Evolutionary conservation across 2,797 vertebrate genomes (phyloP), one percentile per base, ranked within the genome.

Genomic region (Pelochelys cantorii): DNA sequence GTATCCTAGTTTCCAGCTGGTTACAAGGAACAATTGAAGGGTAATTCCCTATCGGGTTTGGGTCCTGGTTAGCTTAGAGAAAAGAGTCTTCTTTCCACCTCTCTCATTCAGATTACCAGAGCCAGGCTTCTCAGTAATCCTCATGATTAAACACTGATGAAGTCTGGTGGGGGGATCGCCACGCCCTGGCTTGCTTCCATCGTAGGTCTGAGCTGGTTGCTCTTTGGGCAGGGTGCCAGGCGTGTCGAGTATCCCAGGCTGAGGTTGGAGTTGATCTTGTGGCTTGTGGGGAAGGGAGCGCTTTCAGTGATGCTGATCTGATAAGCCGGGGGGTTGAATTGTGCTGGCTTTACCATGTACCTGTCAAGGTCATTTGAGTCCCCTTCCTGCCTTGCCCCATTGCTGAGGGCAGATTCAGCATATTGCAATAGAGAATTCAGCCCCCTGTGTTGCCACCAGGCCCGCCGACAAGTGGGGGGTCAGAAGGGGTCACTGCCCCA

Each of bases 381-480:
- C 4, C 6, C 12, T 9, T 52, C 0, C 0, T 27, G 14, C 57
- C 82, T 10, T 5, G 18, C 48, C 5, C 42, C 57, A 25, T n/a
- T 87, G 5, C 10, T 31, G 11, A 2, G 29, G 52, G 5, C 11
- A 37, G 74, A 92, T 37, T 20, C 56, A 79, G 42, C 29, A 25
- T 23, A 15, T 57, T 57, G 56, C 56, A 57, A 23, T 57, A 23
- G 22, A 57, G 56, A 23, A 57, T 22, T 56, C 17, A 56, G 7
- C 10, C 56, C 23, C 23, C 56, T 57, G 56, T 0, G 0, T 5
- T n/a, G 52, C 14, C 53, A 10, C 55, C 81, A 1, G 42, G 42
- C 42, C 42, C 42, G 42, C 42, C 8, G 42, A 48, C 42, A 48
- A 48, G 42, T n/a, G 42, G 42, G 42, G 42, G 42, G 42, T 48